These are phyloP conservation scores for Staurois parvus DNA, from an alignment of 2,797 vertebrate species.

Conservation along the genomic window DNA sequence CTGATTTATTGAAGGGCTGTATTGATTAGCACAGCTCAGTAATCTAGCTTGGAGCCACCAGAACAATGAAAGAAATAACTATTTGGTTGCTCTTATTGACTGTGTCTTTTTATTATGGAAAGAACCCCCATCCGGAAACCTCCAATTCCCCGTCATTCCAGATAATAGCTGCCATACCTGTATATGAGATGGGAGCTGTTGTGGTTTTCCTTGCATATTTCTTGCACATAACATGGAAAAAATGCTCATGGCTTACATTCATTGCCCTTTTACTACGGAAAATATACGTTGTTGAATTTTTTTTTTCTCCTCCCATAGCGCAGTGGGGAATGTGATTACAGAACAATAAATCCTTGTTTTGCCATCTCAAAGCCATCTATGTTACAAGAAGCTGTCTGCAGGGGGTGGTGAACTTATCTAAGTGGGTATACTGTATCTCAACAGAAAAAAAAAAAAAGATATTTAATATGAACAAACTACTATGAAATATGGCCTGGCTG, in stretches of 20 bases:
- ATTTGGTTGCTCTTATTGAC: no score
- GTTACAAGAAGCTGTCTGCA: constrained; percentile 60
- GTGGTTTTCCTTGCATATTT: constrained; percentile 45
- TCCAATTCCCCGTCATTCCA: background rate
- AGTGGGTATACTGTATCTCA: constrained; percentile 33
- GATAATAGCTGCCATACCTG: constrained; percentile 1
- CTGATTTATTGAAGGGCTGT: no score
- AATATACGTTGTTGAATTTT: constrained; percentile 37
- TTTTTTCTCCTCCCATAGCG: constrained; percentile 36
- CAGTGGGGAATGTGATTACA: constrained; percentile 64
- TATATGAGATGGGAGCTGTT: constrained; percentile 22
- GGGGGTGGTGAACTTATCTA: constrained; percentile 59
- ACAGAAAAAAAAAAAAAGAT: background rate
- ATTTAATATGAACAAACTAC: constrained; percentile 20
- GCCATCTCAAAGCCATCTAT: background rate
- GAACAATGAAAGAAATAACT: no score
- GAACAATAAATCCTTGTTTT: constrained; percentile 63
- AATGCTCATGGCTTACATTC: constrained; percentile 45
- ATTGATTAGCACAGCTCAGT: no score
- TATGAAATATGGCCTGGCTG: background rate
- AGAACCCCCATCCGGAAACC: no score
- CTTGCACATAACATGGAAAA: constrained; percentile 4
- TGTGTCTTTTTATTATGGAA: no score
- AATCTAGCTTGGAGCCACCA: no score
- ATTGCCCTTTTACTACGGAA: constrained; percentile 43